phyloP scores from a whole-genome alignment of 2,113 vertebrate genomes.

The Haemorhous mexicanus region DNA sequence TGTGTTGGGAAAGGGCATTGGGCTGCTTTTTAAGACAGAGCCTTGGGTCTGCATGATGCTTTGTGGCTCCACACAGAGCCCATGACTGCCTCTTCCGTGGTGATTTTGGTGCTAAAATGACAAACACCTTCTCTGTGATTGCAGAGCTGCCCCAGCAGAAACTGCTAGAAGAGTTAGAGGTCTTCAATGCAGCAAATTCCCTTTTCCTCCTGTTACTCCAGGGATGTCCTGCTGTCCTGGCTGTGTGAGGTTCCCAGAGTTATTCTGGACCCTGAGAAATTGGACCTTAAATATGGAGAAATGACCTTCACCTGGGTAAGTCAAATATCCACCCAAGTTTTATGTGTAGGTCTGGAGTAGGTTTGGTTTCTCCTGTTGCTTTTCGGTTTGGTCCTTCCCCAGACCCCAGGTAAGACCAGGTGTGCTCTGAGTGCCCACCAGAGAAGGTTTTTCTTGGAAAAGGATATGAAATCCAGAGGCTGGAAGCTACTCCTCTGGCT shows the following conservation, averaged over 20 bases:
- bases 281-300: not conserved
- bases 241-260: not conserved
- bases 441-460: not conserved
- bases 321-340: not conserved
- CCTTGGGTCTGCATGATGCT: not conserved
- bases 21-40: not conserved
- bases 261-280: not conserved
- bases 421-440: not conserved
- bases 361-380: not conserved
- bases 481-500: not conserved
- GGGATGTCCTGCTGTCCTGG: not conserved
- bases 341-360: fast-evolving
- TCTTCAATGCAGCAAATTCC: not conserved
- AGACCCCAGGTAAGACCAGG: not conserved
- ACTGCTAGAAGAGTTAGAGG: not conserved
- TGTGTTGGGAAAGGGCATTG: not conserved
- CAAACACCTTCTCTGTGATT: not conserved
- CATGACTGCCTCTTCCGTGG: not conserved
- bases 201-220: not conserved
- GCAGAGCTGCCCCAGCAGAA: not conserved
- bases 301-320: not conserved
- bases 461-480: not conserved
- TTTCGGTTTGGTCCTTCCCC: not conserved
- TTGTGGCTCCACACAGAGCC: not conserved
- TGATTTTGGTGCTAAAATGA: not conserved